Percentiles rank a stretch among this genome's conserved stretches.
Evolutionary conservation across 2,113 vertebrate species (phyloP).

Genomic region (Silurus meridionalis): DNA sequence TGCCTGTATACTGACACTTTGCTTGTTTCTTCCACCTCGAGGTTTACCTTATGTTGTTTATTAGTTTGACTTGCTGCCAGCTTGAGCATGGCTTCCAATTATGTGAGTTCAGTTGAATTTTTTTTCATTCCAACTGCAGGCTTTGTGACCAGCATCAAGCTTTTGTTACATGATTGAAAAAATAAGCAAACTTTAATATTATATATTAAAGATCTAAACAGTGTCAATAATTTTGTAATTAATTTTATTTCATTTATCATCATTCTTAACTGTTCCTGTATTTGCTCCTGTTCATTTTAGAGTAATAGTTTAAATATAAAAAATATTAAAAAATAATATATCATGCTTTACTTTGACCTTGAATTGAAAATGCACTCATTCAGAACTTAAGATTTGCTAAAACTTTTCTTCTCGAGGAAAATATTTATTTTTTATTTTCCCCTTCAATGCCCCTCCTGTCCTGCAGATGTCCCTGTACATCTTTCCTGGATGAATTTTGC

Average conservation of each 20-base stretch:
- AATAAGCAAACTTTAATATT: not conserved
- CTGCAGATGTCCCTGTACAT: constrained; percentile 67
- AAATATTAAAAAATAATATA: not conserved
- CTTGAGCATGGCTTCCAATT: not conserved
- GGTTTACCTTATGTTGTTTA: not conserved
- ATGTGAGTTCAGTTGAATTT: not conserved
- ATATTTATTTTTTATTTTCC: not conserved
- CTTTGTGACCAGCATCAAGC: not conserved
- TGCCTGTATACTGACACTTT: not conserved
- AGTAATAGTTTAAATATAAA: not conserved
- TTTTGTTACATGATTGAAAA: not conserved
- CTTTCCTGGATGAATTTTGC: not conserved
- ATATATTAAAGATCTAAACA: not conserved
- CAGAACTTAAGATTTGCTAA: not conserved
- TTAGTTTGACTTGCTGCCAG: not conserved
- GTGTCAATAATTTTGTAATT: too few species aligned
- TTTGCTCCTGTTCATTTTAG: too few species aligned
- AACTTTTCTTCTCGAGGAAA: not conserved
- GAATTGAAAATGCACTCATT: not conserved
- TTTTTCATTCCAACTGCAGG: not conserved
- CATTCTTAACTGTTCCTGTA: not conserved
- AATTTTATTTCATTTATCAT: not conserved
- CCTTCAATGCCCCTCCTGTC: constrained; percentile 31
- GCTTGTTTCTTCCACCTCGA: not conserved
- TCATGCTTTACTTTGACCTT: not conserved